These are phyloP conservation scores for Micropoecilia bifurca DNA, from an alignment of 2,797 vertebrate genomes.

Conservation along the genomic window DNA sequence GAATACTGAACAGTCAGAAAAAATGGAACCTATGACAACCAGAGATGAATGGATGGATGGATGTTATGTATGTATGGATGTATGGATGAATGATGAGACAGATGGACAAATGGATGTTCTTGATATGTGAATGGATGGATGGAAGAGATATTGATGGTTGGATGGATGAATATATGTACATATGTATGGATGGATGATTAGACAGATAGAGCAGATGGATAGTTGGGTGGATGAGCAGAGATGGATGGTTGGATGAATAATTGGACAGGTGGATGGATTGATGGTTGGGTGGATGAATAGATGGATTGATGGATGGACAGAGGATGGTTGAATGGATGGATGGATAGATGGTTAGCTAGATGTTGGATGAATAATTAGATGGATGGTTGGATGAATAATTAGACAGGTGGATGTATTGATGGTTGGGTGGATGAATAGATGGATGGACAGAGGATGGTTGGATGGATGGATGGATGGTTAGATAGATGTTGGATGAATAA, in stretches of 20 bases:
- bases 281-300: too few species aligned
- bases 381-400: neutral
- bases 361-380: too few species aligned
- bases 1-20: neutral
- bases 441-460: too few species aligned
- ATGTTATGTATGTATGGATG: too few species aligned
- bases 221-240: neutral
- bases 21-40: neutral
- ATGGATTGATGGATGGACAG: too few species aligned
- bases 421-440: too few species aligned
- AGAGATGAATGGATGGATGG: neutral
- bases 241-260: neutral
- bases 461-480: neutral
- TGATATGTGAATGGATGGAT: neutral
- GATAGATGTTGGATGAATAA: too few species aligned
- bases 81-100: neutral
- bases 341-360: neutral
- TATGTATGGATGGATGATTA: neutral
- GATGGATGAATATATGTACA: neutral
- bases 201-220: fast-evolving
- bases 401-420: too few species aligned
- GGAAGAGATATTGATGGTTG: neutral
- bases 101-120: neutral
- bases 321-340: too few species aligned
- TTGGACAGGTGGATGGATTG: neutral